Conservation (phyloP, 2,888 invertebrate genomes). For the Drosophila anceps region DNA sequence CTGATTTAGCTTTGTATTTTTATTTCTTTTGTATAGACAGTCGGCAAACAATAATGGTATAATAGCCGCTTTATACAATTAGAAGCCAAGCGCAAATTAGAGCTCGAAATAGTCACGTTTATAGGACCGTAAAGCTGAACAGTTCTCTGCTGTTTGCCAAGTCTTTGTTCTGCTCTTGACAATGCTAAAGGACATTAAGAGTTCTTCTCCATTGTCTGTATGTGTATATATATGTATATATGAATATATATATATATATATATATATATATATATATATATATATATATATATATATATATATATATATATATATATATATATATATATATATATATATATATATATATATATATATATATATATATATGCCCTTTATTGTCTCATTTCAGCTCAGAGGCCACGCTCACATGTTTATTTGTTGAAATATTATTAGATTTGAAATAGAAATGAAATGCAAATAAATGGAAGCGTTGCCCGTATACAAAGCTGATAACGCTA, state of each 20-base stretch:
- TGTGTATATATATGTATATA: not conserved
- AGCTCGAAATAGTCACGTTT: conserved; percentile 23
- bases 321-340: not conserved
- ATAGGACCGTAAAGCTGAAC: conserved; percentile 5
- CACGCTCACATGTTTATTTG: conserved; percentile 62
- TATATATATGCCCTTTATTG: not conserved
- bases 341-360: not conserved
- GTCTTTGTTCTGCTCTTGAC: conserved; percentile 27
- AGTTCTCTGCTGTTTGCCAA: conserved; percentile 7
- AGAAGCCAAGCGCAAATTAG: conserved; percentile 19
- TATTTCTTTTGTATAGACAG: conserved; percentile 1
- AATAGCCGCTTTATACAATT: conserved; percentile 17
- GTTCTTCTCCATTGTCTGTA: conserved; percentile 10
- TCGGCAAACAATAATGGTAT: conserved; percentile 10
- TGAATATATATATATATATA: not conserved
- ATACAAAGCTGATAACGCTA: conserved; percentile 58
- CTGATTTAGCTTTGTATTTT: conserved; percentile 1
- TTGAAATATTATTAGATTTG: conserved; percentile 55
- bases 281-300: not conserved
- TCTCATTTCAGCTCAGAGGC: conserved; percentile 23
- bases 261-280: not conserved
- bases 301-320: not conserved
- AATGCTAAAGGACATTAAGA: conserved; percentile 26
- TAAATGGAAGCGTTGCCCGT: conserved; percentile 42
- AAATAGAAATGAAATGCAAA: conserved; percentile 66